Conservation (phyloP, 2,888 invertebrate species). For the Limenitis camilla region DNA sequence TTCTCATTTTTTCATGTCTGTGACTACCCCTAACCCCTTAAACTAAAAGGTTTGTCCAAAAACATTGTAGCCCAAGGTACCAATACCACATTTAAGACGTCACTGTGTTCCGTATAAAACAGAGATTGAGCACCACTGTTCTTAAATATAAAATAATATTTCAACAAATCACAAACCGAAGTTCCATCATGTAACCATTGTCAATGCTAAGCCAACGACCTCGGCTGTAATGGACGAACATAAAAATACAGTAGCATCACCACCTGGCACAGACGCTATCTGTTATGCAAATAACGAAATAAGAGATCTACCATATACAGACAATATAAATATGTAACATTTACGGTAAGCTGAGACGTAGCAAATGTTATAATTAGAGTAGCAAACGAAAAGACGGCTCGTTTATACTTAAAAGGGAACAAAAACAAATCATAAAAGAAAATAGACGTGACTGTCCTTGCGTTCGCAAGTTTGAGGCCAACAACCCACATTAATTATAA, state of each 20-base stretch:
- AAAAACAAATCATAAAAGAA: slow-evolving; percentile 2
- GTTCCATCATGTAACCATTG: slow-evolving; percentile 13
- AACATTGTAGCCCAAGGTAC: no score
- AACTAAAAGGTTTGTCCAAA: no score
- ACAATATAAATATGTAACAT: not conserved
- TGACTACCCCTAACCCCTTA: no score
- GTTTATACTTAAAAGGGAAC: slow-evolving; percentile 3
- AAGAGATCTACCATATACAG: not conserved
- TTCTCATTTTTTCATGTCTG: no score
- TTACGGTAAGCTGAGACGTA: not conserved
- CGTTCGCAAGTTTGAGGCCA: slow-evolving; percentile 18
- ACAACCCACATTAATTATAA: slow-evolving; percentile 18
- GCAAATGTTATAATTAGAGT: not conserved
- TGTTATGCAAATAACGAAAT: slow-evolving; percentile 3
- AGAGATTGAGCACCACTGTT: no score
- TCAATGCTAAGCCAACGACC: slow-evolving; percentile 13
- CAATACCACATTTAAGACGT: no score
- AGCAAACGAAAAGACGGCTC: slow-evolving; percentile 2
- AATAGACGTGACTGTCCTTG: slow-evolving; percentile 10
- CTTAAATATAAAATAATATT: slow-evolving; percentile 1
- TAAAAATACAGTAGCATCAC: slow-evolving; percentile 2
- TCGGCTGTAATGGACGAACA: slow-evolving; percentile 5
- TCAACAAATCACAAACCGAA: slow-evolving; percentile 7
- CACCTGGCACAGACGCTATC: slow-evolving; percentile 1
- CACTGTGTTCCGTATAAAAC: not conserved